Base-by-base conservation (phyloP, 1,140 invertebrate species). In the Papilio machaon region DNA sequence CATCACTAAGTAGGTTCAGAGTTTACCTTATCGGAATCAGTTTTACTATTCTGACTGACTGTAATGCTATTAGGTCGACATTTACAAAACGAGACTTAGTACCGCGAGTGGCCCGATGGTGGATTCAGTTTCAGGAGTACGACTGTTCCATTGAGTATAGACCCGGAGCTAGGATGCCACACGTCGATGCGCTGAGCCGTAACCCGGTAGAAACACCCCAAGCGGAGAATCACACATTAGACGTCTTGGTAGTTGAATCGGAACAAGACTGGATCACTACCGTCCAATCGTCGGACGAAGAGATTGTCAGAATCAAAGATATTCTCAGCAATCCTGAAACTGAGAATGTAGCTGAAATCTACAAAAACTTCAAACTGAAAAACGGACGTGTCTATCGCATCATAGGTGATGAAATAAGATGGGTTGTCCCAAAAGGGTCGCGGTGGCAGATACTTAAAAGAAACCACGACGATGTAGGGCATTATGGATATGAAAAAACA, bases 401-500 rank as follows among this genome's bases (percentile, higher is more conserved):
- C n/a, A 35, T 80, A 76, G 70, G 58, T 52, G 60, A 81, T 30
- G 80, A 54, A 17, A 13, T 76, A 19, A 49, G 60, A 52, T 83
- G 82, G 82, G 80, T 83, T 23, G 82, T 83, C n/a, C 79, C 80
- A 23, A 78, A 46, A 35, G 74, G 80, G 19, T 54, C 19, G 8
- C 19, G 79, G 17, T 83, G 82, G 82, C 82, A 83, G 54, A 52
- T 83, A 58, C 23, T 80, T 54, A 52, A 74, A 15, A 73, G n/a
- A 38, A 80, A 80, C 23, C 64, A 81, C 19, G 83, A 81, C n/a
- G 81, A 84, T 17, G 54, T 82, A 17, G 83, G 83, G 2, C 81
- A 84, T 73, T 84, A 67, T 73, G 81, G 76, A 1, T 81, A 82
- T 19, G 83, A 84, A 15, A 84, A 84, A 43, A 84, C 83, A 9